Evolutionary conservation across 2,113 vertebrate species (phyloP).

Genomic region (Chloropsis cyanopogon): DNA sequence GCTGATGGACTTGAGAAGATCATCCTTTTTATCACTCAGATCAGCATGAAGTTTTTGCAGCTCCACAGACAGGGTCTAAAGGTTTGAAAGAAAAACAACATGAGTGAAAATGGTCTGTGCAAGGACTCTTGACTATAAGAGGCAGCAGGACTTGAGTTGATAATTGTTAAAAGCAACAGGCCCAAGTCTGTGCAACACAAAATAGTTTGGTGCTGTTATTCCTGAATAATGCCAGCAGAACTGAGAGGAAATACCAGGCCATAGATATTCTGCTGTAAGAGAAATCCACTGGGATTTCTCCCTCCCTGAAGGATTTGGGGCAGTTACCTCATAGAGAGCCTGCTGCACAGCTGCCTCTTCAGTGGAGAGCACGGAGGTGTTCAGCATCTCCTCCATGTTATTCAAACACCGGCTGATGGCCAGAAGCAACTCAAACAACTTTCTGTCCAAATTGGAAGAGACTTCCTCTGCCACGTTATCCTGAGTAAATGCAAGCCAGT

Average conservation of each 20-base stretch:
- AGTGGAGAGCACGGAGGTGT: slow-evolving; percentile 18
- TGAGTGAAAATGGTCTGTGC: not conserved
- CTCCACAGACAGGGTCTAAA: slow-evolving; percentile 79
- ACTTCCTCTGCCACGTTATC: slow-evolving; percentile 48
- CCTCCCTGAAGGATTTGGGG: not conserved
- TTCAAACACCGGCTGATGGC: slow-evolving; percentile 75
- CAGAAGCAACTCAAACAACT: slow-evolving; percentile 79
- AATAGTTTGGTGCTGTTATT: not conserved
- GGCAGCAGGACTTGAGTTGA: not conserved
- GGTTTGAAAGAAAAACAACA: not conserved
- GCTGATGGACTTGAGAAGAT: slow-evolving; percentile 66
- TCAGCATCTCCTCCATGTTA: slow-evolving; percentile 73
- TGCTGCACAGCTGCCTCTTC: slow-evolving; percentile 70
- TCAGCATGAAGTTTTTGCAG: slow-evolving; percentile 73
- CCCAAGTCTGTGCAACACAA: not conserved
- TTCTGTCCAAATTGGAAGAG: slow-evolving; percentile 71
- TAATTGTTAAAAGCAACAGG: not conserved
- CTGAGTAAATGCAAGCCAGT: slow-evolving; percentile 55
- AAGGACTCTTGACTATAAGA: not conserved
- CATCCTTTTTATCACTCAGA: slow-evolving; percentile 75
- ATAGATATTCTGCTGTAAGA: not conserved
- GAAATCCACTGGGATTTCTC: not conserved
- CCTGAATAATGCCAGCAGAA: not conserved
- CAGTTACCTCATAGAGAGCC: slow-evolving; percentile 75
- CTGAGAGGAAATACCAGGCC: not conserved